Base-by-base conservation (phyloP, 2,888 invertebrate species). In the Lumbricus terrestris region DNA sequence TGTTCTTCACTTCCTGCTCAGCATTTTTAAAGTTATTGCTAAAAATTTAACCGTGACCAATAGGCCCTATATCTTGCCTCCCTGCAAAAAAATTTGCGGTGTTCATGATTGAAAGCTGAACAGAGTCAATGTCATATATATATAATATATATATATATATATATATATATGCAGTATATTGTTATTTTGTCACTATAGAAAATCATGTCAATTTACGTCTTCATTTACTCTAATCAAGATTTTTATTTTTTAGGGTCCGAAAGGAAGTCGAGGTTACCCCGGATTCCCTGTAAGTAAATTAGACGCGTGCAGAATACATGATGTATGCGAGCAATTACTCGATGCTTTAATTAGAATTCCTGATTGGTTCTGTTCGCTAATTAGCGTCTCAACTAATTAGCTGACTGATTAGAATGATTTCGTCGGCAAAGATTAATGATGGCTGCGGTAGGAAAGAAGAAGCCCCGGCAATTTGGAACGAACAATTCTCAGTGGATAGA, bases 241-340 rank as follows among this genome's bases (percentile, higher is more conserved):
- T 1, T 35, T 38, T 11, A 88, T 33, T 35, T 85, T 88, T 38
- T 35, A 88, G 88, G 88, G 88, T 37, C 20, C 38, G 11, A 88
- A 38, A 33, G 88, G 88, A 88, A 88, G 88, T 37, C 35, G 88
- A 88, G 88, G 88, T 29, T 88, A 88, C 34, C 88, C 88, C 0
- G 88, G 88, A 35, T 88, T 88, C 34, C 88, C 88, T 35, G 88
- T 88, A 88, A 88, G 88, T 38, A n/a, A 38, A 37, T 23, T 35
- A 38, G 23, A 85, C 23, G 11, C 11, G 20, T n/a, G 3, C 1
- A 47, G 23, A 5, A 47, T 15, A 47, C 15, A 47, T 5, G 8
- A 11, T 3, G 3, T 29, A n/a, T 29, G 11, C n/a, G 69, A 69
- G 69, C 8, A 23, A 47, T 47, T 69, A 69, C 4, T 69, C n/a